Evolutionary conservation across 1,140 invertebrate species (phyloP).

Genomic region (Trachelipus rathkii): DNA sequence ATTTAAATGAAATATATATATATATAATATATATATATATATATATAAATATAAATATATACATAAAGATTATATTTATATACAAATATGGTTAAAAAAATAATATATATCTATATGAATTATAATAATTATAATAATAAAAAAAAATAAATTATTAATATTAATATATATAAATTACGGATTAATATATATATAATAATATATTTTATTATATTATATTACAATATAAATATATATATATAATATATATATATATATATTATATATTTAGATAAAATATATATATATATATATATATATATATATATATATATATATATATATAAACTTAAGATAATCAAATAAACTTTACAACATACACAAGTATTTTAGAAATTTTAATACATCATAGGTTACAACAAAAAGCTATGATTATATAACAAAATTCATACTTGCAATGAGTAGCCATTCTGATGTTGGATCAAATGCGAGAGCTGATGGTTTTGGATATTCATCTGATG

Average conservation of each 20-base stretch:
- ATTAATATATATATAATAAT: neutral
- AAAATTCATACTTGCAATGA: constrained; percentile 39
- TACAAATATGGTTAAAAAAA: neutral
- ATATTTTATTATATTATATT: too few species aligned
- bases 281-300: neutral
- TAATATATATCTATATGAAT: too few species aligned
- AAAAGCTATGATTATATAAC: neutral
- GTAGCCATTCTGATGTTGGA: constrained; percentile 40
- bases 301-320: neutral
- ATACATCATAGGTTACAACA: too few species aligned
- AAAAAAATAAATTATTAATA: too few species aligned
- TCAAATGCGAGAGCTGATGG: constrained; percentile 42
- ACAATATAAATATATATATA: too few species aligned
- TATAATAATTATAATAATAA: too few species aligned
- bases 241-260: constrained; percentile 5
- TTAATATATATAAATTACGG: neutral
- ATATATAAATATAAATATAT: neutral
- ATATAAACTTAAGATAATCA: neutral
- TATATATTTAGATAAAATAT: neutral
- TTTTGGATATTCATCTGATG: constrained; percentile 29
- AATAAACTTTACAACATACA: too few species aligned
- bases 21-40: neutral
- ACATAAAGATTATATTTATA: neutral
- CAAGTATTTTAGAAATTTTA: too few species aligned
- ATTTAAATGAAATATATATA: neutral